Conservation (phyloP, 1,140 invertebrate species). For the Drosophila kohkoa region DNA sequence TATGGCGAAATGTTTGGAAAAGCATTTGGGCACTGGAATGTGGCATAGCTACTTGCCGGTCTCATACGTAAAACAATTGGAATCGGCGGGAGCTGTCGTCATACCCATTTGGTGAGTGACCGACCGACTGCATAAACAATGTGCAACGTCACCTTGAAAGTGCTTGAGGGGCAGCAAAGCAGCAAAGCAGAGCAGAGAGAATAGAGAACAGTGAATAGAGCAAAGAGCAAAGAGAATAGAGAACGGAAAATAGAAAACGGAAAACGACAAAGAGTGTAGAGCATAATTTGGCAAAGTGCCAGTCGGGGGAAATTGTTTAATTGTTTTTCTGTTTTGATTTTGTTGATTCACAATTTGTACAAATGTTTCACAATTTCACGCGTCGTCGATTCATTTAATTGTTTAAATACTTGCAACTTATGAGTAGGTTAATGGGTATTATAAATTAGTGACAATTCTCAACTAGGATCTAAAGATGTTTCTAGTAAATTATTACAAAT, state of each 20-base stretch:
- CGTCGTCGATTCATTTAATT: conserved; percentile 2
- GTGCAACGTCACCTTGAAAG: conserved; percentile 15
- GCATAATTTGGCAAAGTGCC: conserved; percentile 17
- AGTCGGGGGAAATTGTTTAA: not conserved
- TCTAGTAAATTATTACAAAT: too few relatives aligned
- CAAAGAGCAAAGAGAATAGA: not conserved
- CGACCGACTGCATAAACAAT: not conserved
- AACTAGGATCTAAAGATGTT: too few relatives aligned
- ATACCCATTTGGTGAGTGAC: conserved; percentile 64
- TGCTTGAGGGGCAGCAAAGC: not conserved
- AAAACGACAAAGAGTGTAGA: not conserved
- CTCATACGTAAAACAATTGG: conserved; percentile 48
- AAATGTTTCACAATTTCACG: not conserved
- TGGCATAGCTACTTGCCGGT: conserved; percentile 41
- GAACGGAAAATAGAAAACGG: not conserved
- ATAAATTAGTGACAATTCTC: too few relatives aligned
- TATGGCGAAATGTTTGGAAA: conserved; percentile 16
- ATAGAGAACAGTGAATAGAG: not conserved
- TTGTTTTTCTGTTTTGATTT: conserved; percentile 12
- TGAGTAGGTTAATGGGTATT: not conserved
- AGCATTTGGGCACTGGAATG: not conserved
- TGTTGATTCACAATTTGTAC: not conserved
- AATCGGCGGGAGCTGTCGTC: conserved; percentile 45
- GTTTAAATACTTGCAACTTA: not conserved
- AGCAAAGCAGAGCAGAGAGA: not conserved